phyloP scores from a whole-genome alignment of 2,888 invertebrate genomes.

The Drosophila cognata region DNA sequence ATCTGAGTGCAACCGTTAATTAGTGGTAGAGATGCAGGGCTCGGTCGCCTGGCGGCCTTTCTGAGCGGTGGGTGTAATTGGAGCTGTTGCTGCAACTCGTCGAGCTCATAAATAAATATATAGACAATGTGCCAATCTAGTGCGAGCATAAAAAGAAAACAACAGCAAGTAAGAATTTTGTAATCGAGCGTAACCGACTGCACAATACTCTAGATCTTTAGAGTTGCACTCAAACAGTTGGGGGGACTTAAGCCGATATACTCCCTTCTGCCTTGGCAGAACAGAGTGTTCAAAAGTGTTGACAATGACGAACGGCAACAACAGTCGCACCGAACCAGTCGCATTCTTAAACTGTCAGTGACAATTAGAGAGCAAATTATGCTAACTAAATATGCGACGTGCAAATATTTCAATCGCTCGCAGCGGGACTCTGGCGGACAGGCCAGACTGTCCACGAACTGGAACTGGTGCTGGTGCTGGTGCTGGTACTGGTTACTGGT shows the following conservation, averaged over 20 bases:
- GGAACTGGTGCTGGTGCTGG: background rate
- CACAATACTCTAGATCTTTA: background rate
- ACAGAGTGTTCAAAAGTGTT: constrained; percentile 32
- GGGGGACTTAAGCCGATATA: background rate
- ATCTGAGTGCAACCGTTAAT: constrained; percentile 52
- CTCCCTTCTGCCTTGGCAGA: background rate
- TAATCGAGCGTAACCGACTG: background rate
- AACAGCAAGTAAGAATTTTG: background rate
- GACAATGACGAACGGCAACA: constrained; percentile 48
- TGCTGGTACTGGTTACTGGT: constrained; percentile 25
- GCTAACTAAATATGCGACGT: constrained; percentile 73
- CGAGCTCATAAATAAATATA: constrained; percentile 52
- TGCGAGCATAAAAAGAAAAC: constrained; percentile 7
- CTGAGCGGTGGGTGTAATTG: constrained; percentile 57
- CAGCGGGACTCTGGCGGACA: constrained; percentile 29
- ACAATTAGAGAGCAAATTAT: constrained; percentile 78
- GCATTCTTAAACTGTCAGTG: constrained; percentile 71
- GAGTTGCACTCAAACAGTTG: background rate
- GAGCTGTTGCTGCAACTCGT: constrained; percentile 47
- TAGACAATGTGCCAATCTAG: constrained; percentile 52
- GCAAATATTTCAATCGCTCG: constrained; percentile 41
- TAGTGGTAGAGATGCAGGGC: constrained; percentile 42
- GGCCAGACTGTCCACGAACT: constrained; percentile 16
- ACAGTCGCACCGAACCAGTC: constrained; percentile 36
- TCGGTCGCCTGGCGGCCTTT: constrained; percentile 53